These are phyloP conservation scores for Hormiphora californensis DNA, from an alignment of 37 sponge, comb jelly and placozoan species.

Conservation along the genomic window DNA sequence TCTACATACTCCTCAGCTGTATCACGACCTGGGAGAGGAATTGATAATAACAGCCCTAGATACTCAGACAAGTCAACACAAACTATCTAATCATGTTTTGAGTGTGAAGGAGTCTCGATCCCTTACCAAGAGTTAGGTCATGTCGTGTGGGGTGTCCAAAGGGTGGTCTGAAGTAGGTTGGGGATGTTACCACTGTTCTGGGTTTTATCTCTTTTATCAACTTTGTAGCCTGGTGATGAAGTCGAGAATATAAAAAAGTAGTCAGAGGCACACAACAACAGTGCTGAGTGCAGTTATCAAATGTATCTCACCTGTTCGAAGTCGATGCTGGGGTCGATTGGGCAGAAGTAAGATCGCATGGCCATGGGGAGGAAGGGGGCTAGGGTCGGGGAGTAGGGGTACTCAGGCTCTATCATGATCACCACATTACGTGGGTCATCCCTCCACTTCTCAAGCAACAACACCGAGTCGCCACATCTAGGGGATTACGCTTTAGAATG, in stretches of 20 bases:
- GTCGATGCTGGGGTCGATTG: conserved; percentile 31
- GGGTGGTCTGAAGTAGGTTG: conserved; percentile 20
- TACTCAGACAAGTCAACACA: too few species aligned
- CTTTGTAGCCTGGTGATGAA: conserved; percentile 34
- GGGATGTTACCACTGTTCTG: conserved; percentile 7
- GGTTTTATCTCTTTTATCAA: conserved; percentile 47
- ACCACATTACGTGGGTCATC: conserved; percentile 22
- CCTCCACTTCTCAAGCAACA: conserved; percentile 37
- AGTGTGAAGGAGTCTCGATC: too few species aligned
- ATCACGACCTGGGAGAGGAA: too few species aligned
- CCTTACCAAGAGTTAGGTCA: conserved; percentile 3
- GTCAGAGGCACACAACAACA: too few species aligned
- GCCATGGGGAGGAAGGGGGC: conserved; percentile 48
- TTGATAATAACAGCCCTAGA: too few species aligned
- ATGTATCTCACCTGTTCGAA: too few species aligned
- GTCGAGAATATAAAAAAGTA: too few species aligned
- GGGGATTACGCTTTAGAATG: too few species aligned
- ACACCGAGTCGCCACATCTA: conserved; percentile 34
- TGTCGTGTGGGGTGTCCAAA: background rate
- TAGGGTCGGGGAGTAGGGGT: background rate
- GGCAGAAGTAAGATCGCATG: conserved; percentile 45
- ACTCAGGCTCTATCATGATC: conserved; percentile 31
- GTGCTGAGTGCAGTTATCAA: too few species aligned
- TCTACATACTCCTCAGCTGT: too few species aligned
- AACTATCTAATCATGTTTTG: too few species aligned